Conservation (phyloP, 2,888 invertebrate genomes). For the Caenorhabditis angaria region DNA sequence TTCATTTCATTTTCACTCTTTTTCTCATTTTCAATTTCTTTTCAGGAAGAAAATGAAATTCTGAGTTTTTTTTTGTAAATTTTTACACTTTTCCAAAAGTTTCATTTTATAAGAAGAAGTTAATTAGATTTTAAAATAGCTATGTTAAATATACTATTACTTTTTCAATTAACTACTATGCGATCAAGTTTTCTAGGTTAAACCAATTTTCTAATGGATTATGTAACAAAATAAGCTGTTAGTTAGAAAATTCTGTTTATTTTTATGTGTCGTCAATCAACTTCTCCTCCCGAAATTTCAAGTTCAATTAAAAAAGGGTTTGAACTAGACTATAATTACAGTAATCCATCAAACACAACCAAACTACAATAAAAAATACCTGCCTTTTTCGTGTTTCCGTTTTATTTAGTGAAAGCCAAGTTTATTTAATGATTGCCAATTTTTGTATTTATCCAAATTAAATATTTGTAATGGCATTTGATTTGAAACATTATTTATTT, state of each 20-base stretch:
- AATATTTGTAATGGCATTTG: no score
- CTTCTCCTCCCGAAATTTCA: no score
- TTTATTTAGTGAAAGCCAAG: neutral
- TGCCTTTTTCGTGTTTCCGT: neutral
- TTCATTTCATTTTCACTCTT: neutral
- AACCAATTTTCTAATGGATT: neutral
- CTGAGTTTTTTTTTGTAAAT: neutral
- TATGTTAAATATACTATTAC: no score
- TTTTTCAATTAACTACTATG: neutral
- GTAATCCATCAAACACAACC: neutral
- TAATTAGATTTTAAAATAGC: neutral
- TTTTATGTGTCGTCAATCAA: no score
- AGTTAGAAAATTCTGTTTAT: no score
- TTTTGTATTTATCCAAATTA: no score
- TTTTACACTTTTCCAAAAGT: no score
- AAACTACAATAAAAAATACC: neutral
- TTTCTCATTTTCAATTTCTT: neutral
- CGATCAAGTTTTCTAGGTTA: neutral
- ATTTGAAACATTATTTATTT: no score
- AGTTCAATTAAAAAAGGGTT: no score
- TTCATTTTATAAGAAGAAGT: no score
- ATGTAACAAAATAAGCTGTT: no score
- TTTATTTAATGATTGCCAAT: conserved; percentile 1
- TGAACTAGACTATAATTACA: neutral
- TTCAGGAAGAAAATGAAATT: no score